Evolutionary conservation across 2,113 vertebrate species (phyloP), one percentile per base, ranked within the genome.

Genomic region (Vimba vimba): DNA sequence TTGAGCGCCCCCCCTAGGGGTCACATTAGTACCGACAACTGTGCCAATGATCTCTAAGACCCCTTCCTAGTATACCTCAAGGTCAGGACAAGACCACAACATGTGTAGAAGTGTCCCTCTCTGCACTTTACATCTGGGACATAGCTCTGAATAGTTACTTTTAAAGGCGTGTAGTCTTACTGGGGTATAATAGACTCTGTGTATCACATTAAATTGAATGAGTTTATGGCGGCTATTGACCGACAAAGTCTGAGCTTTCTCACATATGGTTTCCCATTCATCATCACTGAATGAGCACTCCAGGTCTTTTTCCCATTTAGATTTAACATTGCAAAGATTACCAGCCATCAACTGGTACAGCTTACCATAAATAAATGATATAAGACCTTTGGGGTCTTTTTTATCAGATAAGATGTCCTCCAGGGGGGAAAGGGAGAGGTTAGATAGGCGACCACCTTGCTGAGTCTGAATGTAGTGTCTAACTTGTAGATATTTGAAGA

Each of bases 281-380:
- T 39, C 3, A 39, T 71, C 68, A 71, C 8, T 39, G 10, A 73
- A 43, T 43, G 10, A 73, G 21, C 10, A 43, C 36, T 73, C 69
- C 69, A 43, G 36, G 30, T 73, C 69, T 39, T 39, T 73, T 23
- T 43, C 69, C 36, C 69, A n/a, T 73, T 73, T 43, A 73, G 68
- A 71, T 71, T 71, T 71, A 71, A 4, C 68, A 43, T 39, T 23
- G 9, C 68, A 43, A n/a, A 71, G 17, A 71, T 9, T 0, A 7
- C 33, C 36, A 23, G 33, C 8, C 36, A 21, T 71, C 36, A 1
- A 21, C 13, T 71, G 68, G 68, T 9, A 1, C 0, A 71, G 1
- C 19, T 39, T 71, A 8, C 33, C 33, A 39, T 71, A 71, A 3
- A 71, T 71, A 71, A 43, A 43, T 43, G 36, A 43, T 6, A 71